phyloP scores from a whole-genome alignment of 1,140 invertebrate genomes.

The Araneus ventricosus region DNA sequence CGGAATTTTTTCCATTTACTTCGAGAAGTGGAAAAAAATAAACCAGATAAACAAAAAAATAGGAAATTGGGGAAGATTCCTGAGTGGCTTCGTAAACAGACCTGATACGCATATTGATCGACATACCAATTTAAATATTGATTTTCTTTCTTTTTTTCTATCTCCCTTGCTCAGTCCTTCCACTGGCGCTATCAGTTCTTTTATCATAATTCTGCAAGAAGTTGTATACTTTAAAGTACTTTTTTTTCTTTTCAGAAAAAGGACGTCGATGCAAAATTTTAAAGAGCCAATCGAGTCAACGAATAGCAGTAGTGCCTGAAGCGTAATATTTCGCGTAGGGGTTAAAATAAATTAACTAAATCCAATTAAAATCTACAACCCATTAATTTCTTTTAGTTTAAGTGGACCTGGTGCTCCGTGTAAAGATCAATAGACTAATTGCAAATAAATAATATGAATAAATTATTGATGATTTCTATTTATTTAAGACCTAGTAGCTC shows the following conservation, averaged over 20 bases:
- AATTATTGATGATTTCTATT: too few relatives aligned
- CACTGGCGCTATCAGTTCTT: background rate
- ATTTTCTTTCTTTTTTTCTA: background rate
- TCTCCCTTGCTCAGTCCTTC: background rate
- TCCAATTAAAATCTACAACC: background rate
- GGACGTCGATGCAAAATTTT: background rate
- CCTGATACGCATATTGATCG: constrained; percentile 45
- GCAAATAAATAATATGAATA: too few relatives aligned
- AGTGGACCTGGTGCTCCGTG: too few relatives aligned
- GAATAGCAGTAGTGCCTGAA: background rate
- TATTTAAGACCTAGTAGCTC: too few relatives aligned
- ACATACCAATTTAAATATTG: constrained; percentile 46
- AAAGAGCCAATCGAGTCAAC: background rate
- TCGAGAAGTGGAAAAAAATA: background rate
- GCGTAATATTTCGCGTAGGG: background rate
- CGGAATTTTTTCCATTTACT: background rate
- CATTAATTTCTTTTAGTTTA: background rate
- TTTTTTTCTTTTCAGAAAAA: background rate
- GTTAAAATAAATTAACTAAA: background rate
- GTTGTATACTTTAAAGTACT: constrained; percentile 1
- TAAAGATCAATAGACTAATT: too few relatives aligned
- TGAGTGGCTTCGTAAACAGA: constrained; percentile 13
- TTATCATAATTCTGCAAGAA: background rate
- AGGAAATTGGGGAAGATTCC: background rate
- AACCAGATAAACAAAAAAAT: background rate